These are phyloP conservation scores for Burhinus bistriatus DNA, from an alignment of 2,113 vertebrate genomes.

Conservation along the genomic window DNA sequence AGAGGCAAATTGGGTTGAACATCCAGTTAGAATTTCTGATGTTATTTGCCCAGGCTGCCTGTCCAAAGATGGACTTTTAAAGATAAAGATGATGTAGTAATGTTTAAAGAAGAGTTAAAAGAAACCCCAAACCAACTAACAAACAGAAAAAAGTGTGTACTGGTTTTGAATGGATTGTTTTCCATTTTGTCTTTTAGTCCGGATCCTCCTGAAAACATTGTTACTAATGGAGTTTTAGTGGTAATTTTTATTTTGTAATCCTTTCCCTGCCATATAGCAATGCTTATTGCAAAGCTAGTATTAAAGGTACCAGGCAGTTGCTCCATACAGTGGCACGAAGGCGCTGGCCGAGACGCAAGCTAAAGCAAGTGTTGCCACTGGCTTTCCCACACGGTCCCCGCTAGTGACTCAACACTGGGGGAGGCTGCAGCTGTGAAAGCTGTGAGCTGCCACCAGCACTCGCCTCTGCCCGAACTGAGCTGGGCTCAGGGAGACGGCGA, in stretches of 20 bases:
- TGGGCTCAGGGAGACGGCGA: not conserved
- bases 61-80: not conserved
- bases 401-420: accelerated
- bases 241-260: constrained; percentile 69
- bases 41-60: not conserved
- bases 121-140: not conserved
- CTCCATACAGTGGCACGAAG: not conserved
- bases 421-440: not conserved
- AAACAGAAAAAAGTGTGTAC: not conserved
- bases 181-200: constrained; percentile 70
- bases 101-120: not conserved
- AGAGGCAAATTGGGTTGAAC: not conserved
- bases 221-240: constrained; percentile 83
- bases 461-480: accelerated
- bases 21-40: not conserved
- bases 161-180: not conserved
- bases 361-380: not conserved
- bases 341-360: not conserved
- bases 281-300: not conserved
- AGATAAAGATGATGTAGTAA: not conserved
- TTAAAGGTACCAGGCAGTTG: not conserved
- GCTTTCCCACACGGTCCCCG: not conserved
- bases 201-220: constrained; percentile 67
- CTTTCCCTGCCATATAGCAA: not conserved
- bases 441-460: accelerated